Evolutionary conservation across 2,797 vertebrate genomes (phyloP).

Genomic region (Tarsius wallacei): DNA sequence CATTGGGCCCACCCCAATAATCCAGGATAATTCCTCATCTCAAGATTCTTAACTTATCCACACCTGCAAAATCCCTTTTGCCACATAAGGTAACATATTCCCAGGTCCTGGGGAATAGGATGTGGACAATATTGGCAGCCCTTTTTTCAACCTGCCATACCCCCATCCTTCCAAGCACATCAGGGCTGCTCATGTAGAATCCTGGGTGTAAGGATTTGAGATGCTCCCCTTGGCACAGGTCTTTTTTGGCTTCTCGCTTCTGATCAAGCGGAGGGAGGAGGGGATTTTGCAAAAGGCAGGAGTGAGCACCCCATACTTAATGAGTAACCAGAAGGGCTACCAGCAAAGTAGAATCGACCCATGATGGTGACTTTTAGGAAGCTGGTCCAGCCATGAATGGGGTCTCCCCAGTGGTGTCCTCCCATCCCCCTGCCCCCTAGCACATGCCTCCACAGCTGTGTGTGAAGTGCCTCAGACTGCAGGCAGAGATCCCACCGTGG

Average conservation of each 20-base stretch:
- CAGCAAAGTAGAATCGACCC: fast-evolving
- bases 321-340: no score
- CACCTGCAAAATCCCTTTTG: background rate
- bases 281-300: background rate
- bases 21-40: background rate
- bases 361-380: no score
- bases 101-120: fast-evolving
- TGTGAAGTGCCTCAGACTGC: fast-evolving
- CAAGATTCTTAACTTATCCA: no score
- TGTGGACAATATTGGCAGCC: fast-evolving
- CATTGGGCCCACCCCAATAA: fast-evolving
- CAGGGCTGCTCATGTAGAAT: fast-evolving
- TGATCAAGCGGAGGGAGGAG: no score
- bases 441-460: background rate
- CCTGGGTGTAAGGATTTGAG: background rate
- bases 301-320: background rate
- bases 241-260: background rate
- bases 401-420: background rate
- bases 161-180: background rate
- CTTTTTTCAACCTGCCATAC: background rate
- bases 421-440: background rate
- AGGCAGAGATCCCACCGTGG: fast-evolving
- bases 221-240: fast-evolving
- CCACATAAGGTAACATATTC: background rate
- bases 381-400: background rate